Base-by-base conservation (phyloP, 2,888 invertebrate genomes). In the Cotesia congregata region DNA sequence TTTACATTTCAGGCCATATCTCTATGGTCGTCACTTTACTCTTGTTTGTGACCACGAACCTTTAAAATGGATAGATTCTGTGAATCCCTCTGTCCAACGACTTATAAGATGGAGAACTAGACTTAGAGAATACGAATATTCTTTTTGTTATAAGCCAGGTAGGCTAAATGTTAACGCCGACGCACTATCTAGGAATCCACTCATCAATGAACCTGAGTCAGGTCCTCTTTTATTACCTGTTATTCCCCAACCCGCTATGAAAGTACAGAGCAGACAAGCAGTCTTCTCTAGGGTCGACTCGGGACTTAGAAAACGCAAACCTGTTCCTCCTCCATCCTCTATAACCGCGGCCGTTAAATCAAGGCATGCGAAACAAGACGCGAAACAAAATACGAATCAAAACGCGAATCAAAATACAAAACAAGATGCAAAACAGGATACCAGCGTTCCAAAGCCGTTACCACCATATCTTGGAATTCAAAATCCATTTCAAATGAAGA, bases 41-140 rank as follows among this genome's bases (percentile, higher is more conserved):
- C 65, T 79, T 6, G 62, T 78, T 1, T 74, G 70, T 1, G 78
- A 79, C 50, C 79, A 80, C n/a, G 76, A 77, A 50, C 77, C 78
- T 1, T 64, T 78, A 0, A 77, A 76, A 62, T 78, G 76, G 73
- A 62, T 80, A 12, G 67, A 74, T 6, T 74, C 73, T 6, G 68
- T 71, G 0, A 75, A 70, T 3, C 70, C 72, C 1, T 78, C 78
- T 4, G 68, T 67, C 0, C 60, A 64, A 30, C n/a, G 76, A 6
- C 38, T 75, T 0, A 71, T 67, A 17, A 64, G 78, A 1, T 78
- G 71, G 77, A 77, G 73, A 76, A 39, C 72, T 6, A 17, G 60
- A 9, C 17, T 80, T 0, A 15, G 68, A 7, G 75, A 76, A 7
- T 78, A 72, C n/a, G 76, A 79, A 0, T 79, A 74, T 15, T 39